These are phyloP conservation scores for Catocala sponsa DNA, from an alignment of 2,888 invertebrate genomes.

Conservation along the genomic window DNA sequence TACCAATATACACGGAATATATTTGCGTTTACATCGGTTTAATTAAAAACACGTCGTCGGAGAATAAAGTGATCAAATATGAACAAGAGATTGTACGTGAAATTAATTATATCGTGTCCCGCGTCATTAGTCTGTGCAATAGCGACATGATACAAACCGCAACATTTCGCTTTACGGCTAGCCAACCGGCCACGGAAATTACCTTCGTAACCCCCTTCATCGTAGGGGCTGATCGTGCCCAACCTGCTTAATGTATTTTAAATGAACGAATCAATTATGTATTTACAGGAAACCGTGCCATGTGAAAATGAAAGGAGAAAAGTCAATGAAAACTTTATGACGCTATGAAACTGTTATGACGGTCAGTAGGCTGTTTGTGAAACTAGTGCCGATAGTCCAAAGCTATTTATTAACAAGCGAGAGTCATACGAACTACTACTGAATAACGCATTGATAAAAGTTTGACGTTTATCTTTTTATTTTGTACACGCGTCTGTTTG, in stretches of 20 bases:
- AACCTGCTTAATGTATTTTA: conserved; percentile 76
- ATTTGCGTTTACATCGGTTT: conserved; percentile 27
- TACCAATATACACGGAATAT: conserved; percentile 23
- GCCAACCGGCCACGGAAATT: conserved; percentile 59
- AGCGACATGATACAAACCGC: conserved; percentile 25
- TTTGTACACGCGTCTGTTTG: conserved; percentile 52
- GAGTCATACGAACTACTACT: conserved; percentile 2
- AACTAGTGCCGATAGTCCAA: background rate
- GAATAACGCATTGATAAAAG: conserved; percentile 22
- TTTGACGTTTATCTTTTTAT: conserved; percentile 52
- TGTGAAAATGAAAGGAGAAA: conserved; percentile 67
- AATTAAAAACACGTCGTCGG: conserved; percentile 40
- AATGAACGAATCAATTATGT: conserved; percentile 77
- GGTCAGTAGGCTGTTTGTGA: conserved; percentile 24
- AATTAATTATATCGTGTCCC: conserved; percentile 50
- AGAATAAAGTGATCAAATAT: conserved; percentile 46
- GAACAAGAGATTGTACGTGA: conserved; percentile 27
- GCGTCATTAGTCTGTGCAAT: conserved; percentile 27
- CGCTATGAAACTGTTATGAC: conserved; percentile 57
- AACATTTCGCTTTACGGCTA: conserved; percentile 33
- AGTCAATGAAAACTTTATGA: conserved; percentile 65
- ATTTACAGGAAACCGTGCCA: conserved; percentile 60
- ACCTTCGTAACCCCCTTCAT: conserved; percentile 59
- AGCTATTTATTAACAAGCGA: conserved; percentile 18
- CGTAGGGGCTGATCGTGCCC: conserved; percentile 62